Evolutionary conservation across 2,113 vertebrate species (phyloP), one percentile per base, ranked within the genome.

Genomic region (Mesoclemmys tuberculata): DNA sequence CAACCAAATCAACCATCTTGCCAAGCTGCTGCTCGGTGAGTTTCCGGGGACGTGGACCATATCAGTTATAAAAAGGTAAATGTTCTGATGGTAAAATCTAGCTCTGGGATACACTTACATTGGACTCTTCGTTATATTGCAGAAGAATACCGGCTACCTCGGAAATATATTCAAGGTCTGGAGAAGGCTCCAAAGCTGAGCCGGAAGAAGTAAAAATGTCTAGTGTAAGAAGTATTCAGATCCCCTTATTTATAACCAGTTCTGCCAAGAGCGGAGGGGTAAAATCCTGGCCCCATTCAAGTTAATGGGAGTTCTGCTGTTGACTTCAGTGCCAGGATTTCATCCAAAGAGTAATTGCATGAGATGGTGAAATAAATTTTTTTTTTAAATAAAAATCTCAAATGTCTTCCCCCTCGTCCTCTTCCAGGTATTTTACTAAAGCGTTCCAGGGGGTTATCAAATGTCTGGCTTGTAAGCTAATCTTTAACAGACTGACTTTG

Each of bases 131-230:
- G 44, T 97, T 98, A 6, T 86, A 80, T 99, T 99, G 90, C 97
- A 99, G 99, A 99, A 85, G 98, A 99, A 35, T 99, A 98, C 97
- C 98, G 98, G 80, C 99, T 99, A 95, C 99, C 99, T 96, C 98
- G 98, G 87, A 99, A 99, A 96, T 98, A 99, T 75, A 98, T 99
- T 88, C 98, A 98, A 51, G 99, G 99, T 91, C 98, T 99, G n/a
- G 99, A 99, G 51, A 99, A 99, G 97, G 98, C 98, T 83, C 97
- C 98, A 14, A 99, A 99, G 96, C 90, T 97, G 10, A 98, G 98
- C 92, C 99, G 98, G 97, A 99, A 98, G 98, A 99, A 99, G 92
- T 99, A 98, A 87, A 49, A 77, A 9, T 58, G 64, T 10, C 49
- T 5, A 0, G 75, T 48, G 1, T 0, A 11, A 54, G 84, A 84